Evolutionary conservation across 1,140 invertebrate species (phyloP), one percentile per base, ranked within the genome.

Genomic region (Heliconius congener): DNA sequence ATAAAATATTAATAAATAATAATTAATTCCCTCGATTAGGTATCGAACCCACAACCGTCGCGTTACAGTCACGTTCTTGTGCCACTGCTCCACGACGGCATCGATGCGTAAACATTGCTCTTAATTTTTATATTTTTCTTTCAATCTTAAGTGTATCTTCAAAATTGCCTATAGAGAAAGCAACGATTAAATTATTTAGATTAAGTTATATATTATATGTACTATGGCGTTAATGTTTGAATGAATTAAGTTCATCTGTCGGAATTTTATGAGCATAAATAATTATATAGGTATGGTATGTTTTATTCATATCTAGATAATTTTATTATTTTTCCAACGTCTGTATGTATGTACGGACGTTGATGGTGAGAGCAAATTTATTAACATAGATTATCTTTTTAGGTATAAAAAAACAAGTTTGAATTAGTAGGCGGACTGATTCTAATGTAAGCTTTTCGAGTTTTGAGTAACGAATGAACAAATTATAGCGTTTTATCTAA

Each of bases 261-360:
- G 52, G 37, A 71, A 39, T 79, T 79, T 79, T 75, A 79, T 73
- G 74, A 79, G 70, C 52, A 23, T 76, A 79, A 73, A 76, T 76
- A 34, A 79, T 76, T 60, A 37, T 52, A 39, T 76, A 30, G 46
- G 71, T 79, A 46, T 50, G 34, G n/a, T 18, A 79, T 79, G 78
- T 79, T 79, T 79, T 76, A 79, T 79, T 79, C 78, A 79, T 79
- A 46, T 74, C 1, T 16, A 55, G 34, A 71, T 82, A 76, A 84
- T 86, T 87, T 30, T 66, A 66, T 66, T 66, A 66, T 66, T 66
- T 46, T 66, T 66, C 60, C 23, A 27, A 27, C 23, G 23, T 27
- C 60, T 27, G 11, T 27, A 66, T 30, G 60, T 66, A 66, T 30
- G 60, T 66, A 66, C 60, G 60, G 23, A 27, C 60, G 60, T 66